A percentile compares a stretch with the other conserved stretches of the same genome.
Evolutionary conservation across 1,140 invertebrate species (phyloP).

Genomic region (Zophobas atratus): DNA sequence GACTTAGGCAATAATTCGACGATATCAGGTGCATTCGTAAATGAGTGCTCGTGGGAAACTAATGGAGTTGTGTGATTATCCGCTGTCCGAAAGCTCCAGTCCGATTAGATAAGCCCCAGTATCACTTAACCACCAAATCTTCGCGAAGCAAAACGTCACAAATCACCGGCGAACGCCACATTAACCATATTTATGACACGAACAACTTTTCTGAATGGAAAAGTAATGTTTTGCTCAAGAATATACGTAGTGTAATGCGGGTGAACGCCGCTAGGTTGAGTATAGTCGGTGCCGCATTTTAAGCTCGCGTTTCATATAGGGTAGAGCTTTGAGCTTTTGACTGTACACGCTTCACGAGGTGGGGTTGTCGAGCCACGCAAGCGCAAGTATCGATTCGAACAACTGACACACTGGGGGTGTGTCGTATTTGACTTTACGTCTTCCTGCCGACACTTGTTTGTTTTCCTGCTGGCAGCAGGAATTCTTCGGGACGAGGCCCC

Average conservation of each 20-base stretch:
- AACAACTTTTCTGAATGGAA: conserved; percentile 47
- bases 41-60: not conserved
- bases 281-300: conserved; percentile 50
- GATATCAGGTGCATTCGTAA: not conserved
- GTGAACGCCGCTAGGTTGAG: conserved; percentile 59
- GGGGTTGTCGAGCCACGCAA: conserved; percentile 60
- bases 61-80: conserved; percentile 11
- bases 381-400: conserved; percentile 65
- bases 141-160: conserved; percentile 15
- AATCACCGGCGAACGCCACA: conserved; percentile 36
- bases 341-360: conserved; percentile 58
- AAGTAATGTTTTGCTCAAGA: conserved; percentile 55
- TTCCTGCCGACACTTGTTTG: conserved; percentile 26
- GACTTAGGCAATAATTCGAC: not conserved
- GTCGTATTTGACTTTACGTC: conserved; percentile 51
- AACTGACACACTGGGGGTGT: conserved; percentile 55
- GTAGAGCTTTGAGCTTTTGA: conserved; percentile 50
- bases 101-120: conserved; percentile 5
- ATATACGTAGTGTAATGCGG: conserved; percentile 58
- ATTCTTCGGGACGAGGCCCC: conserved; percentile 15
- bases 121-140: conserved; percentile 6
- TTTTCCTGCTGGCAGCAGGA: conserved; percentile 12
- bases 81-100: conserved; percentile 7
- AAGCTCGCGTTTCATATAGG: conserved; percentile 31
- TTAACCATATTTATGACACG: conserved; percentile 44